Conservation (phyloP, 1,140 invertebrate species). For the Cotesia typhae region DNA sequence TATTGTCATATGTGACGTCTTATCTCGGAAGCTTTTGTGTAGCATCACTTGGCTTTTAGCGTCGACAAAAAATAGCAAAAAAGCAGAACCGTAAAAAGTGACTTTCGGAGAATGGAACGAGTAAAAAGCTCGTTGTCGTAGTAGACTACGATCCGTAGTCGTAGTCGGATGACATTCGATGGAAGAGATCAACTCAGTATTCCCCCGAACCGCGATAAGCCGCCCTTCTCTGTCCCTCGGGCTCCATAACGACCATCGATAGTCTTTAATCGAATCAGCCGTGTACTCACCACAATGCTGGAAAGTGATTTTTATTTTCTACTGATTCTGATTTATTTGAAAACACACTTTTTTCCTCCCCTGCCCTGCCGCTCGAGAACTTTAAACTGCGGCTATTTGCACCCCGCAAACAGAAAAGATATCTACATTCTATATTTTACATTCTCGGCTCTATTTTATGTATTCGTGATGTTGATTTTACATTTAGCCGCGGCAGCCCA, state of each 20-base stretch:
- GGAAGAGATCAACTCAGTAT: constrained; percentile 25
- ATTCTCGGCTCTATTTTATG: not conserved
- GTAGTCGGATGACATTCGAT: constrained; percentile 30
- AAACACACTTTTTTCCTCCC: constrained; percentile 22
- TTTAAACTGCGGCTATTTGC: constrained; percentile 29
- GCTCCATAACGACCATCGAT: constrained; percentile 62
- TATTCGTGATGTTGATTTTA: constrained; percentile 34
- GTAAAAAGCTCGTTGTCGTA: constrained; percentile 43
- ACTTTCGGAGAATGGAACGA: constrained; percentile 14
- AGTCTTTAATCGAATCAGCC: constrained; percentile 63
- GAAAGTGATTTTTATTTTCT: constrained; percentile 66
- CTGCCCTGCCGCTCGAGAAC: not conserved
- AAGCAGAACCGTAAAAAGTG: constrained; percentile 15
- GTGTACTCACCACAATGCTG: constrained; percentile 52
- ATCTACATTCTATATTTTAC: too few species aligned
- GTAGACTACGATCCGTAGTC: constrained; percentile 42
- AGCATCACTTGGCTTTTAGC: not conserved
- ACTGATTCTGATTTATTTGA: constrained; percentile 63
- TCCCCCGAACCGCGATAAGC: constrained; percentile 60
- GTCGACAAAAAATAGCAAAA: not conserved
- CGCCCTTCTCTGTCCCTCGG: constrained; percentile 38
- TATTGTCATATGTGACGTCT: too few species aligned
- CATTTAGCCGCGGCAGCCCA: constrained; percentile 8
- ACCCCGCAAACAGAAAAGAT: too few species aligned
- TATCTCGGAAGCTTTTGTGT: not conserved